Percentiles rank a stretch among this genome's conserved stretches.
These are phyloP conservation scores for Erpornis zantholeuca DNA, from an alignment of 2,113 vertebrate genomes.

Conservation along the genomic window DNA sequence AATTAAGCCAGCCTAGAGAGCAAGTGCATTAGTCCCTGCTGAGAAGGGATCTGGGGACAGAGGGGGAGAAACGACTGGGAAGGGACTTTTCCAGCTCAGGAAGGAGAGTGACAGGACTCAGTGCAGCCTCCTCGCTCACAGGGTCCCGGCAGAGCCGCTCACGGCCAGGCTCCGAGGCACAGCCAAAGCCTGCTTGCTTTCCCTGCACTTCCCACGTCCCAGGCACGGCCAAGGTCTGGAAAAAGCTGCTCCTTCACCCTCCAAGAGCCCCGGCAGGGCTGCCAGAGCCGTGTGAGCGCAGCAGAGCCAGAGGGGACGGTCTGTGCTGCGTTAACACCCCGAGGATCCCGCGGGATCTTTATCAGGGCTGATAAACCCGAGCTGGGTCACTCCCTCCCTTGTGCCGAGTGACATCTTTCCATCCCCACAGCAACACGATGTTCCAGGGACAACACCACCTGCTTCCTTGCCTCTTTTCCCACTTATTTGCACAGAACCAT, in stretches of 20 bases:
- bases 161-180: background rate
- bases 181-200: background rate
- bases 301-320: background rate
- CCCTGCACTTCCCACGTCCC: background rate
- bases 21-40: background rate
- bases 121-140: background rate
- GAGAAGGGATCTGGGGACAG: background rate
- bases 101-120: background rate
- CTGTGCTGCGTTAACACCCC: background rate
- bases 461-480: background rate
- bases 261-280: background rate
- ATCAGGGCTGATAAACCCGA: background rate
- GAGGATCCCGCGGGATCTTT: background rate
- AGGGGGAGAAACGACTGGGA: background rate
- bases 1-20: background rate
- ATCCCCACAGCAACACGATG: background rate
- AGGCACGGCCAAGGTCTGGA: background rate
- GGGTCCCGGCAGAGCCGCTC: background rate
- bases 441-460: background rate
- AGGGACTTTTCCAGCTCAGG: background rate
- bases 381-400: background rate
- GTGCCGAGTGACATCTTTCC: background rate
- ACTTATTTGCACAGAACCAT: rapidly evolving
- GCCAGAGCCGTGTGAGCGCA: background rate
- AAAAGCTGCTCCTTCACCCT: background rate